These are phyloP conservation scores for Crypturellus tataupa DNA, from an alignment of 2,797 vertebrate species.

Conservation along the genomic window DNA sequence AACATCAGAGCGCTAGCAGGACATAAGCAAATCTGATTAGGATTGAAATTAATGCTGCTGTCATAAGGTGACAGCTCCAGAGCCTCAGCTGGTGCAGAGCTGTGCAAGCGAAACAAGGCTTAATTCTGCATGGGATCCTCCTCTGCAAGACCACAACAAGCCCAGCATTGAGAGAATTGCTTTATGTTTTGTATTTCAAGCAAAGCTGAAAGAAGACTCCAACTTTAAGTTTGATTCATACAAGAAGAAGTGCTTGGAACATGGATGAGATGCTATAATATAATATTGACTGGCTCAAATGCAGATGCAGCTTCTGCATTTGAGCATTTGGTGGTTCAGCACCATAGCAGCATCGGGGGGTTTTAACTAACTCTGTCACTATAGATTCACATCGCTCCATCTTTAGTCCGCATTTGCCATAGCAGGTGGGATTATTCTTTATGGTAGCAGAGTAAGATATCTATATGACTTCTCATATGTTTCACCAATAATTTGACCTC, in stretches of 20 bases:
- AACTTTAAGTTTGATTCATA: not conserved
- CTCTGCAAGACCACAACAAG: fast-evolving
- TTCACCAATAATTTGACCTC: not conserved
- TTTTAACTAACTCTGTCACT: not conserved
- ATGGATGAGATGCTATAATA: not conserved
- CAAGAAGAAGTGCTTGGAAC: not conserved
- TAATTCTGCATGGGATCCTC: not conserved
- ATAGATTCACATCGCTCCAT: not conserved
- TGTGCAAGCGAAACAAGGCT: not conserved
- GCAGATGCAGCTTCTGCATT: too few species aligned
- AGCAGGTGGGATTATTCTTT: not conserved
- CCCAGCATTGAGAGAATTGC: fast-evolving
- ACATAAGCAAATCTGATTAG: not conserved
- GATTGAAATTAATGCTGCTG: fast-evolving
- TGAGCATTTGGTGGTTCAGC: too few species aligned
- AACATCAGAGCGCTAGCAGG: not conserved
- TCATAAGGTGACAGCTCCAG: not conserved
- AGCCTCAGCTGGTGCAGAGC: not conserved
- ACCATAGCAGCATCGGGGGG: fast-evolving
- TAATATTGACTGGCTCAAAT: not conserved
- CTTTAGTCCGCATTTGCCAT: not conserved
- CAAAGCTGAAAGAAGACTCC: not conserved
- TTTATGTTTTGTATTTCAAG: not conserved
- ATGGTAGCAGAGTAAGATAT: not conserved
- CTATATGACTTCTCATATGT: not conserved